Evolutionary conservation across 2,797 vertebrate genomes (phyloP).

Genomic region (Dendrocincla fuliginosa): DNA sequence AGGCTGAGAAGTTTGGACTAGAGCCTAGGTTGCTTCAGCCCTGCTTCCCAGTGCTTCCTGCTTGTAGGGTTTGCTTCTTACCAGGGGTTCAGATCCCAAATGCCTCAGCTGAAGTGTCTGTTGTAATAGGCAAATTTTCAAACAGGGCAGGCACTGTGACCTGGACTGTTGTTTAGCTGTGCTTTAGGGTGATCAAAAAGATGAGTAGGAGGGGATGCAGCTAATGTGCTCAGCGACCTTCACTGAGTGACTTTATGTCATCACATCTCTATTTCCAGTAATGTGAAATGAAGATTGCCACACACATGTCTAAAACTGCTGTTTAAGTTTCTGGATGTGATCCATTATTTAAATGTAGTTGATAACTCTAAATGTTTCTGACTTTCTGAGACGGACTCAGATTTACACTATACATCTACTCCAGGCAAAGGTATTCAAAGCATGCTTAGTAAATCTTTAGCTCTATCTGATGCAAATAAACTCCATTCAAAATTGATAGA

Average conservation of each 20-base stretch:
- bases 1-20: background rate
- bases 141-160: background rate
- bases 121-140: background rate
- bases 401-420: background rate
- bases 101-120: background rate
- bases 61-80: background rate
- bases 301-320: background rate
- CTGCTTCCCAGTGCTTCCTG: background rate
- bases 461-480: background rate
- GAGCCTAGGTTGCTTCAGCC: background rate
- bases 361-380: background rate
- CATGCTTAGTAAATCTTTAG: slow-evolving; percentile 1
- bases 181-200: background rate
- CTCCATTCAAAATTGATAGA: slow-evolving; percentile 10
- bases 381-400: background rate
- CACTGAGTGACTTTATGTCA: background rate
- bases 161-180: background rate
- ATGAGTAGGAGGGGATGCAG: slow-evolving; percentile 13
- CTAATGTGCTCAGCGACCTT: slow-evolving; percentile 29
- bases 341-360: background rate
- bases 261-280: background rate
- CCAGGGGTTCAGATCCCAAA: background rate
- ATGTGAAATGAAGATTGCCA: background rate
- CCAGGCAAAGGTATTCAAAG: background rate
- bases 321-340: background rate